Conservation (phyloP, 2,888 invertebrate species). For the Ophioninae sp. region DNA sequence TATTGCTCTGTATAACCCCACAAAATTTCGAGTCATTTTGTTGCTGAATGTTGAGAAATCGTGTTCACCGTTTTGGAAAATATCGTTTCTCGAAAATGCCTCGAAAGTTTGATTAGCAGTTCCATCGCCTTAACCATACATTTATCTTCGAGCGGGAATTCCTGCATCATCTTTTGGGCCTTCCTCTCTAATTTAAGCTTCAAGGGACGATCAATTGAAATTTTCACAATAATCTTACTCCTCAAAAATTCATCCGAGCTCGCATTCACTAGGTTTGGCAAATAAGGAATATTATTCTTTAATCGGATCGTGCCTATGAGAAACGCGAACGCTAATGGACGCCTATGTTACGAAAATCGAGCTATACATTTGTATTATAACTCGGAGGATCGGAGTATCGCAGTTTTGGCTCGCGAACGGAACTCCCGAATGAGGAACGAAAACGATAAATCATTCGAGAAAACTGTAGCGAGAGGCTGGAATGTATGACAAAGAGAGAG, state of each 20-base stretch:
- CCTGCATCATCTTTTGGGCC: too few species aligned
- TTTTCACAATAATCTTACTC: too few species aligned
- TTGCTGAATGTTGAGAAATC: too few species aligned
- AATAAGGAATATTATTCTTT: background rate
- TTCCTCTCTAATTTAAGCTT: too few species aligned
- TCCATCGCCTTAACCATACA: too few species aligned
- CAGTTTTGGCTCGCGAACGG: conserved; percentile 42
- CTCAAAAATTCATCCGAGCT: background rate
- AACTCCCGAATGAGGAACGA: conserved; percentile 67
- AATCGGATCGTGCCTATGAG: background rate
- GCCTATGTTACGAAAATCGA: conserved; percentile 15
- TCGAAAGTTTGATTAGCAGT: too few species aligned
- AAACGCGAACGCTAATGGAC: conserved; percentile 1
- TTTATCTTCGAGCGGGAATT: too few species aligned
- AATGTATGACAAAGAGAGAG: conserved; percentile 57
- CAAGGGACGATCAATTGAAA: too few species aligned
- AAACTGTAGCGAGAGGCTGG: conserved; percentile 68
- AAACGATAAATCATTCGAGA: conserved; percentile 75
- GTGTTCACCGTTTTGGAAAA: too few species aligned
- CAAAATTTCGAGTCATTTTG: too few species aligned
- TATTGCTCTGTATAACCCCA: too few species aligned
- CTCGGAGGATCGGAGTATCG: conserved; percentile 38
- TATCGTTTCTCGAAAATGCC: too few species aligned
- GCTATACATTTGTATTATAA: conserved; percentile 31
- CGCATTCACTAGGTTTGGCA: background rate